These are phyloP conservation scores for Orientallactaga sibirica DNA, from an alignment of 2,797 vertebrate genomes.

Conservation along the genomic window DNA sequence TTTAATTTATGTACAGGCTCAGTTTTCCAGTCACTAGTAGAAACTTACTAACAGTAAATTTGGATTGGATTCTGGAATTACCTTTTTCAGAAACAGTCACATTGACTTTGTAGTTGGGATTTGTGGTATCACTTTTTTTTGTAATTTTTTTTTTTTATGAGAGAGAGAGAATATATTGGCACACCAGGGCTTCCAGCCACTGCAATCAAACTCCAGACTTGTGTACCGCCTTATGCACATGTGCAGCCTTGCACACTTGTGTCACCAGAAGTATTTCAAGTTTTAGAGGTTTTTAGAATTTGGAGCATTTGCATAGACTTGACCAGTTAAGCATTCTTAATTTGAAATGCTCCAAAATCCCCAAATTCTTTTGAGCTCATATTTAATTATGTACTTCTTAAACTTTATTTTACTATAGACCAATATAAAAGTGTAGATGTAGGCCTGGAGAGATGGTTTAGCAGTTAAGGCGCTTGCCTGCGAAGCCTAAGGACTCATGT, in stretches of 20 bases:
- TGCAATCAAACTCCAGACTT: no score
- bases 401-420: slow-evolving; percentile 6
- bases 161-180: no score
- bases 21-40: not conserved
- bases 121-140: not conserved
- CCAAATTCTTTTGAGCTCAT: not conserved
- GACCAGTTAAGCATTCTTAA: not conserved
- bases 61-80: not conserved
- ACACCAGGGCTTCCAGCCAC: no score
- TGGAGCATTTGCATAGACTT: not conserved
- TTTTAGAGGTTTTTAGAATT: not conserved
- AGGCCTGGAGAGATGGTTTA: not conserved
- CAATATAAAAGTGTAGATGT: slow-evolving; percentile 16
- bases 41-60: not conserved
- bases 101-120: slow-evolving; percentile 12
- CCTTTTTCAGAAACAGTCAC: not conserved
- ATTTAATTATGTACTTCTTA: no score
- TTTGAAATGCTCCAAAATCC: not conserved
- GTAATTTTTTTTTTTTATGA: not conserved
- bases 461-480: no score
- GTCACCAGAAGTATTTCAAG: not conserved
- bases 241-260: no score
- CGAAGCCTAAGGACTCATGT: no score
- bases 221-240: no score
- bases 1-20: not conserved